Conservation (phyloP, 2,888 invertebrate genomes). For the Epinotia ramella region DNA sequence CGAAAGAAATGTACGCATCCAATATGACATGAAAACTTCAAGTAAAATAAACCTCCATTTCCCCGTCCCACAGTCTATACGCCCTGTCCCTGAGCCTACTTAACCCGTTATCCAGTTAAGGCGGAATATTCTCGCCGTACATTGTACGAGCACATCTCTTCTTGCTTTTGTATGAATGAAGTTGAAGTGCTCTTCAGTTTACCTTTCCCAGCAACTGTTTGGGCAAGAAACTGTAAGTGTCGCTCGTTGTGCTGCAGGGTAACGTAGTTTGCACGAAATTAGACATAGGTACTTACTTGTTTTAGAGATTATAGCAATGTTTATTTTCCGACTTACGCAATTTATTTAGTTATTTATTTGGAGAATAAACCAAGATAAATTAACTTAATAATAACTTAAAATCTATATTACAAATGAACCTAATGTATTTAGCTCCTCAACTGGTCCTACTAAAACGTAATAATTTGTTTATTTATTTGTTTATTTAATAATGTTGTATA, state of each 20-base stretch:
- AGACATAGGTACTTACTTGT: conserved; percentile 6
- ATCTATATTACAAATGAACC: too few relatives aligned
- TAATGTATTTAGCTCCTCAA: too few relatives aligned
- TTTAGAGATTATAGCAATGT: background rate
- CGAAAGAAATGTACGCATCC: background rate
- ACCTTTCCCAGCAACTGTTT: conserved; percentile 37
- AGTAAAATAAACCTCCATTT: background rate
- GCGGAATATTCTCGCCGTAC: conserved; percentile 15
- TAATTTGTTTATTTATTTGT: too few relatives aligned
- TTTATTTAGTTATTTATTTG: background rate
- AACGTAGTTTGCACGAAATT: background rate
- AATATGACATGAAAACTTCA: background rate
- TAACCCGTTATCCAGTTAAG: conserved; percentile 21
- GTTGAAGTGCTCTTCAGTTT: conserved; percentile 32
- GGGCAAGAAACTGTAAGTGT: conserved; percentile 24
- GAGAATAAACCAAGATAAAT: too few relatives aligned
- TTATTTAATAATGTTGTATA: too few relatives aligned
- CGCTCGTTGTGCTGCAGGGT: conserved; percentile 1
- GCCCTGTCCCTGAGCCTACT: conserved; percentile 16
- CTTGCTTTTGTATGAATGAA: conserved; percentile 43
- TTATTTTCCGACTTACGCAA: background rate
- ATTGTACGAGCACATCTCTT: conserved; percentile 34
- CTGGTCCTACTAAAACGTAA: too few relatives aligned
- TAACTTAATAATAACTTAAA: too few relatives aligned
- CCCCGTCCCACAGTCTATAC: background rate